Evolutionary conservation across 2,113 vertebrate genomes (phyloP).

Genomic region (Rhea americana): DNA sequence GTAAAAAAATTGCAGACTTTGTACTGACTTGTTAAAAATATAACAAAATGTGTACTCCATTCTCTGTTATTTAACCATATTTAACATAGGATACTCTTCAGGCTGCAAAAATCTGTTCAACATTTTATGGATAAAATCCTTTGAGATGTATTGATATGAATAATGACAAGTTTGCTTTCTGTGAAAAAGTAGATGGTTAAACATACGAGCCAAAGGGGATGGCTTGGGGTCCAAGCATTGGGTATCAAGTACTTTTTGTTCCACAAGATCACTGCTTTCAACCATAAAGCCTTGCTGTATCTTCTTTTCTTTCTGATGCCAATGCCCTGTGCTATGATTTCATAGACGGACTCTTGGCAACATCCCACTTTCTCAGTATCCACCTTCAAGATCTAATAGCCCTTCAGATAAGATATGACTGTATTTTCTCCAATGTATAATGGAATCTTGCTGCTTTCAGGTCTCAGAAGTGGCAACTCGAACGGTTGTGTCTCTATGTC

Average conservation of each 20-base stretch:
- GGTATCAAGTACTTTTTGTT: background rate
- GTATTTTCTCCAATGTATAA: background rate
- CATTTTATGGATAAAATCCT: background rate
- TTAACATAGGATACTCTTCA: background rate
- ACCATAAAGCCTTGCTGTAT: background rate
- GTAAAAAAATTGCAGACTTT: slow-evolving; percentile 66
- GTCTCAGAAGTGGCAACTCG: background rate
- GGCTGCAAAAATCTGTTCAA: background rate
- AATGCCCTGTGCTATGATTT: background rate
- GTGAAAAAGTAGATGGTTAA: background rate
- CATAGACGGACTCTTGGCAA: background rate
- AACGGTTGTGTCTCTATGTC: background rate
- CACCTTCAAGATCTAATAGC: background rate
- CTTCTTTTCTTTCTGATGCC: background rate
- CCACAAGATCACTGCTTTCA: background rate
- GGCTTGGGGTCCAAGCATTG: background rate
- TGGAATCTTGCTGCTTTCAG: background rate
- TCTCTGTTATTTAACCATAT: slow-evolving; percentile 50
- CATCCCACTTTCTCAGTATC: background rate
- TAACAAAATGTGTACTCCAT: slow-evolving; percentile 40
- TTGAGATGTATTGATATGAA: background rate
- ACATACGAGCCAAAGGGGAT: background rate
- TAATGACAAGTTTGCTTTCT: background rate
- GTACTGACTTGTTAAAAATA: slow-evolving; percentile 51
- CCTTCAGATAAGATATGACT: background rate